These are phyloP conservation scores for Mylabris sibirica DNA, from an alignment of 2,888 invertebrate species.

Conservation along the genomic window DNA sequence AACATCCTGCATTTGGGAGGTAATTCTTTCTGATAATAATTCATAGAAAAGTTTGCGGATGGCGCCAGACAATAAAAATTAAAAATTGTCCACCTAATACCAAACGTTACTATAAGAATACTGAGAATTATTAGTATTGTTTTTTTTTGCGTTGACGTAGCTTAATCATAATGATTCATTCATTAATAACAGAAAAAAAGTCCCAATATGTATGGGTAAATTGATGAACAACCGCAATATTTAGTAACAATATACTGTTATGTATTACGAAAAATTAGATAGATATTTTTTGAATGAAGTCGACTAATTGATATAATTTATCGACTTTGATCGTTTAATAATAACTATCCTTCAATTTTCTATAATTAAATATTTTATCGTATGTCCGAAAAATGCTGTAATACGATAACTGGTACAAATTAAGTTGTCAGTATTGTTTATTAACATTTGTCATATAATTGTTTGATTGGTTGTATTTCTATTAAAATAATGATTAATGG, in stretches of 20 bases:
- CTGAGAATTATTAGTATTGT: neutral
- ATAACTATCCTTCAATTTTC: neutral
- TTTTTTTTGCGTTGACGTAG: neutral
- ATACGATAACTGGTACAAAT: neutral
- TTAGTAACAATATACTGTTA: neutral
- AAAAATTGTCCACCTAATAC: neutral
- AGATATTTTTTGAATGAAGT: neutral
- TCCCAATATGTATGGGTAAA: neutral
- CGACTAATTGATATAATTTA: neutral
- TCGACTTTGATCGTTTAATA: neutral
- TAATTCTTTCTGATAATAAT: neutral
- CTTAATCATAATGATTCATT: neutral
- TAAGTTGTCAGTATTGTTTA: neutral
- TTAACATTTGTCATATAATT: neutral
- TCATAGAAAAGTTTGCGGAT: neutral
- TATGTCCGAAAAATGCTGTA: neutral
- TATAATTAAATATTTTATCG: neutral
- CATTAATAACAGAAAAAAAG: neutral
- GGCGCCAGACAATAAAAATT: conserved; percentile 7
- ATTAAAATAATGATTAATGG: neutral
- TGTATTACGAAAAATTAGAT: neutral
- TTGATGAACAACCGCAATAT: neutral
- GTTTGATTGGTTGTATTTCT: neutral
- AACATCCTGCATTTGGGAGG: conserved; percentile 7
- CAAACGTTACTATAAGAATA: neutral